Conservation (phyloP, 2,888 invertebrate genomes). For the Tetropium fuscum region DNA sequence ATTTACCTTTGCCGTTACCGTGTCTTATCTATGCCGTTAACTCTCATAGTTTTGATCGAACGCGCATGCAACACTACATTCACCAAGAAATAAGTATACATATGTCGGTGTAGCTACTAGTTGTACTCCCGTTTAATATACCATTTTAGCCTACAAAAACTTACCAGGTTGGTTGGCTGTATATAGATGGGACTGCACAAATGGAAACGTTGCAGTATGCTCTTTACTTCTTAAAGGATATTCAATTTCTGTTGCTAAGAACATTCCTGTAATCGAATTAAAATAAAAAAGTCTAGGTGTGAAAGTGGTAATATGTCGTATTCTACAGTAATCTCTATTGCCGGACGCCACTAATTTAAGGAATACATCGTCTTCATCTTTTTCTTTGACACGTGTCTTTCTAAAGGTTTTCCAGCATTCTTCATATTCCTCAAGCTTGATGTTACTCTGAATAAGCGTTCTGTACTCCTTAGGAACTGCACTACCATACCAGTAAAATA, state of each 20-base stretch:
- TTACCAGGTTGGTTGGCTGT: conserved; percentile 49
- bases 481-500: conserved; percentile 48
- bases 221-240: conserved; percentile 42
- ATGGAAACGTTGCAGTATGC: conserved; percentile 47
- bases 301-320: conserved; percentile 25
- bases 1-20: too few species aligned
- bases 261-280: conserved; percentile 46
- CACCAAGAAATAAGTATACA: too few species aligned
- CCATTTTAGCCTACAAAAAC: too few species aligned
- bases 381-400: conserved; percentile 38
- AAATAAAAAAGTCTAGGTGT: conserved; percentile 52
- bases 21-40: too few species aligned
- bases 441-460: neutral
- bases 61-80: too few species aligned
- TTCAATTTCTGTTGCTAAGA: conserved; percentile 47
- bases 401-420: conserved; percentile 38
- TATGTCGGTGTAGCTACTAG: too few species aligned
- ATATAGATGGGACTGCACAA: conserved; percentile 51
- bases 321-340: conserved; percentile 23
- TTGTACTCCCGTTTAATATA: too few species aligned
- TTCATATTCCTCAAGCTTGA: conserved; percentile 30
- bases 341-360: conserved; percentile 24
- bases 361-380: conserved; percentile 38
- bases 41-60: too few species aligned
- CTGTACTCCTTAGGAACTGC: conserved; percentile 8